phyloP scores from a whole-genome alignment of 2,113 vertebrate species.

The Xiphophorus couchianus region DNA sequence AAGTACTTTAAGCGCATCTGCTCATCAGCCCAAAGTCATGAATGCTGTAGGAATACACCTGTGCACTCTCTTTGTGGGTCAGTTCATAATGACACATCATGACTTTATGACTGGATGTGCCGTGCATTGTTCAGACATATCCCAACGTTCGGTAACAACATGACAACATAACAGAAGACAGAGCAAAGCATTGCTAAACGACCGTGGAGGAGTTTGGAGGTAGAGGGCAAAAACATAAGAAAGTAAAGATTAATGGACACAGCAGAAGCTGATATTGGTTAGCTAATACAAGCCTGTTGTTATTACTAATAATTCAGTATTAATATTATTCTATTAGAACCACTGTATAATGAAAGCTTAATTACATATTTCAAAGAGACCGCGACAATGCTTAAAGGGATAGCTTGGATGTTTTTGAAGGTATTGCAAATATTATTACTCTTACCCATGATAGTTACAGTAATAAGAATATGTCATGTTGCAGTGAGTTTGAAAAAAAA shows the following conservation, averaged over 20 bases:
- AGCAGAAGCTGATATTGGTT: constrained; percentile 24
- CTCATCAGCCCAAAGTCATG: constrained; percentile 46
- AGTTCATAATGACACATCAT: constrained; percentile 11
- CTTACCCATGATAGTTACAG: too few relatives aligned
- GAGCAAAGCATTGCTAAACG: constrained; percentile 25
- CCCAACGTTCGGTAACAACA: constrained; percentile 74
- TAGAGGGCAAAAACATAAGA: not conserved
- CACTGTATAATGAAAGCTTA: not conserved
- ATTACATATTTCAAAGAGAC: not conserved
- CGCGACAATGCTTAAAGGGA: too few relatives aligned
- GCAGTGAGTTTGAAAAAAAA: too few relatives aligned
- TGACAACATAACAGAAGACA: constrained; percentile 57
- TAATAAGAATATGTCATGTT: too few relatives aligned
- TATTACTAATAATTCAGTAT: not conserved
- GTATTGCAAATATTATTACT: too few relatives aligned
- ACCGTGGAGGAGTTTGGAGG: not conserved
- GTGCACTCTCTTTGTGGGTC: constrained; percentile 44
- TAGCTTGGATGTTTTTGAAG: too few relatives aligned
- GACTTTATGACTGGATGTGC: constrained; percentile 15
- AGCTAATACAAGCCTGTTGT: not conserved
- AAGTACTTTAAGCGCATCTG: constrained; percentile 69
- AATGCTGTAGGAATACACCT: constrained; percentile 45
- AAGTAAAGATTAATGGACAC: not conserved
- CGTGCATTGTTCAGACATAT: not conserved
- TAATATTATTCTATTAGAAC: constrained; percentile 1